A percentile compares a stretch with the other conserved stretches of the same genome.
Evolutionary conservation across 2,797 vertebrate genomes (phyloP).

Genomic region (Tachyglossus aculeatus): DNA sequence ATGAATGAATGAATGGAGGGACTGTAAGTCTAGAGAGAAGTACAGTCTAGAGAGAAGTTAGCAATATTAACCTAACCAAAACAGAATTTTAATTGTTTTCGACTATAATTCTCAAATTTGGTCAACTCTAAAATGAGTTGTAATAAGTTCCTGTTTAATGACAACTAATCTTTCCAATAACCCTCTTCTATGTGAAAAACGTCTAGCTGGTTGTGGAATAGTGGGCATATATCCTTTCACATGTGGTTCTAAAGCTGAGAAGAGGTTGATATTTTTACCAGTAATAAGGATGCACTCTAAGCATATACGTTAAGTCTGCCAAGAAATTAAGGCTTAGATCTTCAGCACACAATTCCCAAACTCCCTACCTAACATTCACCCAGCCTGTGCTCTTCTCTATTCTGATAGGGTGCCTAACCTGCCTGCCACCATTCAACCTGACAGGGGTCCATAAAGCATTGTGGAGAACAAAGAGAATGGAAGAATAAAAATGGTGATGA

Average conservation of each 20-base stretch:
- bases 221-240: too few species aligned
- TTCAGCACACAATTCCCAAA: neutral
- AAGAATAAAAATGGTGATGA: conserved; percentile 12
- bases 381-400: neutral
- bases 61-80: too few species aligned
- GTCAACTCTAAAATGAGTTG: too few species aligned
- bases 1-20: too few species aligned
- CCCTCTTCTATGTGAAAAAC: too few species aligned
- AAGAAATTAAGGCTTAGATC: neutral
- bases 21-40: too few species aligned
- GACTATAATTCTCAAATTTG: too few species aligned
- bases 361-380: neutral
- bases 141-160: too few species aligned
- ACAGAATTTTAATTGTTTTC: too few species aligned
- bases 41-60: too few species aligned
- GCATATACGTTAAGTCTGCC: neutral
- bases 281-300: neutral
- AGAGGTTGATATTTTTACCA: neutral
- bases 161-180: too few species aligned
- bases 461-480: neutral
- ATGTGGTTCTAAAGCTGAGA: neutral
- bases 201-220: too few species aligned
- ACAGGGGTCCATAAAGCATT: neutral
- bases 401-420: neutral
- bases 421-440: conserved; percentile 15